Evolutionary conservation across 2,113 vertebrate genomes (phyloP).

Genomic region (Cichladusa arquata): DNA sequence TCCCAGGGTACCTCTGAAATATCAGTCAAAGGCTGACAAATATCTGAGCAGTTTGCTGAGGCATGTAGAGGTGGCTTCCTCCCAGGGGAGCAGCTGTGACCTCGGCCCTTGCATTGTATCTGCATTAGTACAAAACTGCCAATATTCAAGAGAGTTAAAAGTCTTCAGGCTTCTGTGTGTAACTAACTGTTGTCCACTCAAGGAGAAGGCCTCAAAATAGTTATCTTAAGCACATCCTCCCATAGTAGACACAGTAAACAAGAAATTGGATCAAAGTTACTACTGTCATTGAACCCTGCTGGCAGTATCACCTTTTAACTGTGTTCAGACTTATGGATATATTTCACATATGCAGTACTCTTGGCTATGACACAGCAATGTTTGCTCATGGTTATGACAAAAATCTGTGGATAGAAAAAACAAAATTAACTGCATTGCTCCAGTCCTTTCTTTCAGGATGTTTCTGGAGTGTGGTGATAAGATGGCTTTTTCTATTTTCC

Average conservation of each 20-base stretch:
- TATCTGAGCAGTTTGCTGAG: neutral
- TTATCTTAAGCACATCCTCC: neutral
- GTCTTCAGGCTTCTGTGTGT: neutral
- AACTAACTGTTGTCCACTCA: neutral
- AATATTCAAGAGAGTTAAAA: neutral
- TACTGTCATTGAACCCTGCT: neutral
- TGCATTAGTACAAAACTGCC: neutral
- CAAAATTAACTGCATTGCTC: neutral
- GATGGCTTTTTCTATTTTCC: neutral
- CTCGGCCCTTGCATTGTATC: fast-evolving
- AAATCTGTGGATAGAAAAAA: neutral
- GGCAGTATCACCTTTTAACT: neutral
- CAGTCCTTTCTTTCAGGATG: neutral
- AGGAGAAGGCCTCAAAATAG: neutral
- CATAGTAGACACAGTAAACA: neutral
- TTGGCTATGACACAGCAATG: neutral
- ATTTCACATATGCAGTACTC: neutral
- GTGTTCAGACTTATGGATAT: neutral
- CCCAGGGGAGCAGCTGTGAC: neutral
- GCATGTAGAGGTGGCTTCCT: neutral
- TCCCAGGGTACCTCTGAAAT: neutral
- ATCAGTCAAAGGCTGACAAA: slow-evolving; percentile 13
- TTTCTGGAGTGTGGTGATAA: neutral
- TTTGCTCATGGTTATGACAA: neutral
- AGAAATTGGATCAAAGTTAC: neutral